These are phyloP conservation scores for Cephus cinctus DNA, from an alignment of 1,140 invertebrate genomes.

Conservation along the genomic window DNA sequence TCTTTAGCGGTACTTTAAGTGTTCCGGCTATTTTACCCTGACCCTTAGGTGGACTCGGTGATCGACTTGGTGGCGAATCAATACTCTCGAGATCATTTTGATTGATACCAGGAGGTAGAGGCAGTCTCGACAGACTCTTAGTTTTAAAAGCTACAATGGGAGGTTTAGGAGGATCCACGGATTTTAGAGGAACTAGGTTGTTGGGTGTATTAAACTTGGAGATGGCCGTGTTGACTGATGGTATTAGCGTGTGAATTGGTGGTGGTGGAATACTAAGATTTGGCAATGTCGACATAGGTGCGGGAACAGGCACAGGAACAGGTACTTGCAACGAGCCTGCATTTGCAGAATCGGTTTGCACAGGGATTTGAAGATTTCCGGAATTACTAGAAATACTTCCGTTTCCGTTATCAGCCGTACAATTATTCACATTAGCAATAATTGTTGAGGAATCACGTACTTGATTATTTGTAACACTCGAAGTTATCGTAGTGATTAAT, in stretches of 20 bases:
- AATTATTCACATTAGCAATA: too few relatives aligned
- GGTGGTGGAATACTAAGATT: conserved; percentile 36
- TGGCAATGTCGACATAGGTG: conserved; percentile 24
- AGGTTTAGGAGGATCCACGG: conserved; percentile 44
- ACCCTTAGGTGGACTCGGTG: conserved; percentile 59
- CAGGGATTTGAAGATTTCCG: conserved; percentile 4
- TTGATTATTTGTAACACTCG: too few relatives aligned
- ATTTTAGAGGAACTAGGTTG: conserved; percentile 47
- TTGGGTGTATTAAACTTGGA: conserved; percentile 49
- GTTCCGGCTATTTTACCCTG: conserved; percentile 18
- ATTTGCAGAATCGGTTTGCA: conserved; percentile 1
- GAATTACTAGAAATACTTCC: conserved; percentile 8
- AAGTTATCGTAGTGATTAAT: too few relatives aligned
- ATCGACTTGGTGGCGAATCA: conserved; percentile 67
- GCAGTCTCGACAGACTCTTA: conserved; percentile 72
- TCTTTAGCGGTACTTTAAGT: conserved; percentile 54
- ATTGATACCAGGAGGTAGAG: conserved; percentile 82
- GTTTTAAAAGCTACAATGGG: conserved; percentile 55
- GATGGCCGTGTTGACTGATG: conserved; percentile 42
- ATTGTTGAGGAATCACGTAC: too few relatives aligned
- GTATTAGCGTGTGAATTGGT: conserved; percentile 34
- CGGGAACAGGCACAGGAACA: conserved; percentile 32
- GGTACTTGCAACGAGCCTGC: conserved; percentile 29
- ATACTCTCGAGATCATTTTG: conserved; percentile 74
- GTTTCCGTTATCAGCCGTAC: conserved; percentile 20